Percentiles rank a stretch among this genome's conserved stretches.
Conservation (phyloP, 2,797 vertebrate species). For the Typhlichthys subterraneus region DNA sequence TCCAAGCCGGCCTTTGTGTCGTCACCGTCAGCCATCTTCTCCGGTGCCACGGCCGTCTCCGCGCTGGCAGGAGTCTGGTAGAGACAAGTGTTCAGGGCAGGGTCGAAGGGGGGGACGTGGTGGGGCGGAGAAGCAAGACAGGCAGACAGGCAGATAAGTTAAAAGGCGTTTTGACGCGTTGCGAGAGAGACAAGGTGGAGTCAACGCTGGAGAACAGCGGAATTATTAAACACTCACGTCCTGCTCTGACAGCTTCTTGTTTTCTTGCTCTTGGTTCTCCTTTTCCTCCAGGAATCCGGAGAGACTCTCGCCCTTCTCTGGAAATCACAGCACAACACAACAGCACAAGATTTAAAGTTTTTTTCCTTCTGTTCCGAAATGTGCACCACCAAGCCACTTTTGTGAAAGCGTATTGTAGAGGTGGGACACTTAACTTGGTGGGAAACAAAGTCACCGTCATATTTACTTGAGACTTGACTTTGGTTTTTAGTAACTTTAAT, state of each 20-base stretch:
- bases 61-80: conserved; percentile 41
- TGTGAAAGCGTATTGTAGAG: no score
- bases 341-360: background rate
- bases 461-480: no score
- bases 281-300: conserved; percentile 84
- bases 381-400: no score
- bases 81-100: conserved; percentile 14
- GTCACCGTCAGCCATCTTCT: conserved; percentile 71
- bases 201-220: conserved; percentile 13
- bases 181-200: conserved; percentile 11
- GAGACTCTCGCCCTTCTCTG: conserved; percentile 85
- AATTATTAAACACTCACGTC: conserved; percentile 74
- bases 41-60: conserved; percentile 49
- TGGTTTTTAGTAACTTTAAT: no score
- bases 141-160: conserved; percentile 35
- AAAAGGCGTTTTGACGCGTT: conserved; percentile 33
- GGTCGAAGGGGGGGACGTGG: conserved; percentile 6
- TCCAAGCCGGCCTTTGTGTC: conserved; percentile 65
- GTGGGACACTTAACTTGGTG: no score
- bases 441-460: no score
- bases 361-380: background rate
- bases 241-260: conserved; percentile 76
- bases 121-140: conserved; percentile 10
- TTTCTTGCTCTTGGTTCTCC: conserved; percentile 80
- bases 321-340: conserved; percentile 30